phyloP scores from a whole-genome alignment of 2,797 vertebrate genomes.

The Diglossa cyanea region DNA sequence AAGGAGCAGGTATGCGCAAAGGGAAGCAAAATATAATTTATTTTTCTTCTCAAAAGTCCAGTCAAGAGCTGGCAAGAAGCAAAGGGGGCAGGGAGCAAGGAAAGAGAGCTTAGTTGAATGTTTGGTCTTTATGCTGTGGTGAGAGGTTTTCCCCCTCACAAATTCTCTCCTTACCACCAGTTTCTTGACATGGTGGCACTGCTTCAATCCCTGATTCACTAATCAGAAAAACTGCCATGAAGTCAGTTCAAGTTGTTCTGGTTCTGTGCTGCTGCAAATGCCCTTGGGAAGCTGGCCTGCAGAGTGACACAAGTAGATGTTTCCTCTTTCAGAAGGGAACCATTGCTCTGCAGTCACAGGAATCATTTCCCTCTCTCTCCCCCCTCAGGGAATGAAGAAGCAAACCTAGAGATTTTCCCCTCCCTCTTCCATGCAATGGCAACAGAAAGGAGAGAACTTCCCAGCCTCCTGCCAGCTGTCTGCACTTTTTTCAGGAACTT shows the following conservation, averaged over 20 bases:
- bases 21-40: not conserved
- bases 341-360: not conserved
- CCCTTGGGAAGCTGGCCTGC: not conserved
- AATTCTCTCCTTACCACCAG: not conserved
- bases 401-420: not conserved
- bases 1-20: rapidly evolving
- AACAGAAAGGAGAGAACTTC: not conserved
- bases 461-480: not conserved
- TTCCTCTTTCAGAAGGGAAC: conserved; percentile 33
- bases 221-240: not conserved
- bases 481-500: not conserved
- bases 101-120: not conserved
- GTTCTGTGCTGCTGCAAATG: not conserved
- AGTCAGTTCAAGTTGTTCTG: rapidly evolving
- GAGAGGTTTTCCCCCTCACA: not conserved
- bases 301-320: not conserved
- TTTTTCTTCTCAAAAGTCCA: not conserved
- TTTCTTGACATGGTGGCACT: not conserved
- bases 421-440: not conserved
- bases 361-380: not conserved
- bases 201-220: not conserved
- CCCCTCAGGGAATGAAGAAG: not conserved
- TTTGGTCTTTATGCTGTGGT: not conserved
- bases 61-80: not conserved
- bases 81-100: not conserved